Evolutionary conservation across 1,140 invertebrate genomes (phyloP), one percentile per base, ranked within the genome.

Genomic region (Atta texana): DNA sequence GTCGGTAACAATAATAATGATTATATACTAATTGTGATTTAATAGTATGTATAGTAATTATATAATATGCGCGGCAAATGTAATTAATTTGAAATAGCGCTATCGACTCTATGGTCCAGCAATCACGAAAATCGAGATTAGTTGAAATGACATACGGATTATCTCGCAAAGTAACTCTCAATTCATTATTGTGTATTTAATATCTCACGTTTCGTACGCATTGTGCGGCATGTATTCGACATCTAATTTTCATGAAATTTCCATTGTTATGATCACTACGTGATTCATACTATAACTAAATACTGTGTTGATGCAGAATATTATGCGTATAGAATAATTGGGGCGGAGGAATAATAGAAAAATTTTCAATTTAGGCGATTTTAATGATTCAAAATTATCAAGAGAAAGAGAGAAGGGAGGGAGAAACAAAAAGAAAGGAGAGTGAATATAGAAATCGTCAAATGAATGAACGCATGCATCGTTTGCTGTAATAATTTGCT

Each of bases 41-140:
- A 81, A 66, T 78, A 78, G 69, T 81, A 81, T 57, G 31, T 53
- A 71, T 81, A 81, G 51, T 18, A 69, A 81, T 66, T 66, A 68
- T 81, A 24, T 81, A 81, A 89, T 53, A 89, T n/a, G 31, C 69
- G 55, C 53, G 21, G 78, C 51, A 72, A 80, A 63, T 51, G 74
- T 77, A 86, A 89, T 90, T 90, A 90, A 90, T 90, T 90, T 82
- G 68, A 86, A 90, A 90, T 81, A 63, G 18, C 81, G 53, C 49
- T 80, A 90, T 87, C 81, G 76, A 82, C 64, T 90, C 12, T 89
- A 74, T 76, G 31, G 69, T 85, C 61, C 51, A 90, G 87, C 84
- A 86, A 88, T 90, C 82, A 72, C 76, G 64, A 75, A 55, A 53
- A 90, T 90, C 87, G 72, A 84, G 89, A 90, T 90, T 86, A 88